These are phyloP conservation scores for Euleptes europaea DNA, from an alignment of 2,113 vertebrate species.

Conservation along the genomic window DNA sequence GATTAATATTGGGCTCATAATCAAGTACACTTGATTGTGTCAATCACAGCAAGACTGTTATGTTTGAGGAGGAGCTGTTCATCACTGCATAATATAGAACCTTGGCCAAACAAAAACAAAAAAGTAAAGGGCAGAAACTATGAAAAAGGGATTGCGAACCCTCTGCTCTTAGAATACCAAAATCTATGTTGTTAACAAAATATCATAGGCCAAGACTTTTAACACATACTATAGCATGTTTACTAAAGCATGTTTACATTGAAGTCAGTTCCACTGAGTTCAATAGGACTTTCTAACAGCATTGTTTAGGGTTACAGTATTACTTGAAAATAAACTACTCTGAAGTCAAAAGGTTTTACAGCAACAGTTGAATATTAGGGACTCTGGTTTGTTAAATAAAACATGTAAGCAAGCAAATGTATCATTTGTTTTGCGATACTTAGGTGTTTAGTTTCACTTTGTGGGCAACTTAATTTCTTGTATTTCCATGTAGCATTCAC, in stretches of 20 bases:
- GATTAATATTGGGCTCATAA: slow-evolving; percentile 52
- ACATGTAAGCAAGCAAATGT: too few relatives aligned
- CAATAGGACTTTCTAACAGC: background rate
- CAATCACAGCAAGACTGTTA: slow-evolving; percentile 9
- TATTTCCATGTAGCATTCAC: slow-evolving; percentile 23
- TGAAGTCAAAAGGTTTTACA: background rate
- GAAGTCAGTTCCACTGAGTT: background rate
- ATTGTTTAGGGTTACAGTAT: background rate
- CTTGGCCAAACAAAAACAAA: too few relatives aligned
- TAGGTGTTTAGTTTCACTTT: slow-evolving; percentile 66
- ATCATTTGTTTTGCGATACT: slow-evolving; percentile 45
- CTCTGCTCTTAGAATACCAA: background rate
- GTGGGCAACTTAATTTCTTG: slow-evolving; percentile 31
- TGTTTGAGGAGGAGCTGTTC: slow-evolving; percentile 1
- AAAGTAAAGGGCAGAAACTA: background rate
- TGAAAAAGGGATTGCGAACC: background rate
- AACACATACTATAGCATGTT: background rate
- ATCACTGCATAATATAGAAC: background rate
- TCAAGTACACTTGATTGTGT: slow-evolving; percentile 29
- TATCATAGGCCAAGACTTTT: background rate
- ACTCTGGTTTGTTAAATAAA: slow-evolving; percentile 20
- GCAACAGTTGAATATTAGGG: background rate
- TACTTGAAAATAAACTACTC: background rate
- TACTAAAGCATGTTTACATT: fast-evolving
- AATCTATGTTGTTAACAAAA: background rate